Evolutionary conservation across 2,888 invertebrate species (phyloP), one percentile per base, ranked within the genome.

Genomic region (Sisyra nigra): DNA sequence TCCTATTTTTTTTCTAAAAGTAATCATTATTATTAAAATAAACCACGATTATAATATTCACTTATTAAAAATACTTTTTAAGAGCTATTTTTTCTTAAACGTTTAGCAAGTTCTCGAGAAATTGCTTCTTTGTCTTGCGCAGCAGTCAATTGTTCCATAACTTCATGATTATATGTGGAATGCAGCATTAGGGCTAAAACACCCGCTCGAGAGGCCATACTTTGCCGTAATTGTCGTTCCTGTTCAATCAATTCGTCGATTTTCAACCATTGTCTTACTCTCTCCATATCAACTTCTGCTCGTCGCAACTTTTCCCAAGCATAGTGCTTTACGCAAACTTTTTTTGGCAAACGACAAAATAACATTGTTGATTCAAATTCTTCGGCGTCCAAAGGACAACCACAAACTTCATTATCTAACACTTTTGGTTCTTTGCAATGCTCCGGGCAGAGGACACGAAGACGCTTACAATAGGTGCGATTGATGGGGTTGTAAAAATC

Each of bases 381-480:
- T 53, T 88, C 78, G 1, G 73, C 75, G 0, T 88, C 84, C 2
- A 94, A 63, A 0, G 96, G 96, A 57, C 87, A 92, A 0, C 96
- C 96, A 57, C 97, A 97, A 0, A 96, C 89, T 59, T 88, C 87
- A 2, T 75, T 70, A 51, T 87, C 87, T 35, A 69, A 72, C n/a
- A 88, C 78, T 65, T 91, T 89, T 0, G 88, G 80, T 54, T 92
- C 91, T 60, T 94, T 96, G 54, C 86, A 88, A 61, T 98, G 97
- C 56, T 98, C 98, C 0, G 98, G 96, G 57, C 98, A 98, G 50
- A 98, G 72, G 0, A 97, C 93, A 50, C 92, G 74, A 45, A 98
- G 65, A 42, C 97, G 68, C 63, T 97, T 97, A 63, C 98, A 98
- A 56, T 97, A 98, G 0, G 94, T 94, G 41, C 78, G 76, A 55